Evolutionary conservation across 2,888 invertebrate species (phyloP).

Genomic region (Nomada fucata): DNA sequence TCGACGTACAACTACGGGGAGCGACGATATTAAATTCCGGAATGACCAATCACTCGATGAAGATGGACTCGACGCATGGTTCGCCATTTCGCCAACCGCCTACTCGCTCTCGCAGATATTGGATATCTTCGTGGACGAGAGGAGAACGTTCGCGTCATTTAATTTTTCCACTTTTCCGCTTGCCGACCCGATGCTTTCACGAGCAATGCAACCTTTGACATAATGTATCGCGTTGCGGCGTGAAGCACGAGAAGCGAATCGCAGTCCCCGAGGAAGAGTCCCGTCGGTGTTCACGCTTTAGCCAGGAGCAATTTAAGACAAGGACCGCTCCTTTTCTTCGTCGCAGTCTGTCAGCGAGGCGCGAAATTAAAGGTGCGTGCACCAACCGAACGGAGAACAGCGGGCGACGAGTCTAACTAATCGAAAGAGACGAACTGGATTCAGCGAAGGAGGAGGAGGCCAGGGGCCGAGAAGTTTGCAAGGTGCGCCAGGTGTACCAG

Average conservation of each 20-base stretch:
- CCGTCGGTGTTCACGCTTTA: slow-evolving; percentile 17
- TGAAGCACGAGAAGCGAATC: background rate
- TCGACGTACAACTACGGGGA: slow-evolving; percentile 71
- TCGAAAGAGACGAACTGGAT: background rate
- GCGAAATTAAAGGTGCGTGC: slow-evolving; percentile 62
- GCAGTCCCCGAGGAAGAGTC: slow-evolving; percentile 1
- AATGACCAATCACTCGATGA: slow-evolving; percentile 77
- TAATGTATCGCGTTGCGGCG: no score
- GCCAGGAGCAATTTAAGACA: slow-evolving; percentile 21
- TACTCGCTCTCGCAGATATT: slow-evolving; percentile 44
- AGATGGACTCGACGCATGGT: slow-evolving; percentile 57
- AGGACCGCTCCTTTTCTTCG: slow-evolving; percentile 36
- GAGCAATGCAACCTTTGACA: no score
- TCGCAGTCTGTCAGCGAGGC: slow-evolving; percentile 53
- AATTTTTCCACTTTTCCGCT: no score
- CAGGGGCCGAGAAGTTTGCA: slow-evolving; percentile 75
- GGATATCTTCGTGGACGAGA: slow-evolving; percentile 15
- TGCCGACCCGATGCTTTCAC: no score
- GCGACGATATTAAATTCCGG: slow-evolving; percentile 78
- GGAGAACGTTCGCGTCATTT: no score
- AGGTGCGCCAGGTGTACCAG: slow-evolving; percentile 74
- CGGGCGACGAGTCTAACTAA: slow-evolving; percentile 50
- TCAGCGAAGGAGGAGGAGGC: slow-evolving; percentile 3
- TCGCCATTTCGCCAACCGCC: slow-evolving; percentile 18
- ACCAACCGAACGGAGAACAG: slow-evolving; percentile 31